phyloP scores from a whole-genome alignment of 2,113 vertebrate genomes.

The Apteryx owenii region DNA sequence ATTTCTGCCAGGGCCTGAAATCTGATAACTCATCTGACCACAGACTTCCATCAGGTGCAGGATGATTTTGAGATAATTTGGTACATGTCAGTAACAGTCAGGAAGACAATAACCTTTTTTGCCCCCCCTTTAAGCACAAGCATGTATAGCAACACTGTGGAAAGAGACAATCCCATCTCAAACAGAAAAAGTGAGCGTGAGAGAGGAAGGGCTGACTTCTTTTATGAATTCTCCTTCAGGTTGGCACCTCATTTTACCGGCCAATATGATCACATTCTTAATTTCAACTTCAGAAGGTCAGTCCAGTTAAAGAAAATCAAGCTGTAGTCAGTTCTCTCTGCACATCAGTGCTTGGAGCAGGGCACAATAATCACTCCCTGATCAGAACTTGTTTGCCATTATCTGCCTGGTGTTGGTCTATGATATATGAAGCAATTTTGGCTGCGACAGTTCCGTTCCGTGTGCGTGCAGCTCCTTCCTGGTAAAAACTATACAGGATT shows the following conservation, averaged over 20 bases:
- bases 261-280: not conserved
- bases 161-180: not conserved
- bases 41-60: not conserved
- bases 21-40: not conserved
- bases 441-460: conserved; percentile 51
- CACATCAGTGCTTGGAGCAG: conserved; percentile 31
- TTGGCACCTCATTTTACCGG: not conserved
- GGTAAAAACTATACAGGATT: conserved; percentile 27
- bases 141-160: not conserved
- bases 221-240: not conserved
- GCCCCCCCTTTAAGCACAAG: not conserved
- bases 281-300: conserved; percentile 41
- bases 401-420: conserved; percentile 61
- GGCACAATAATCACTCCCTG: conserved; percentile 63
- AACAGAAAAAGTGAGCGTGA: not conserved
- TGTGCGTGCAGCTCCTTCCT: conserved; percentile 17
- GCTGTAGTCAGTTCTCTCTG: not conserved
- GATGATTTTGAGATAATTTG: conserved; percentile 8
- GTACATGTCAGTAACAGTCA: not conserved
- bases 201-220: not conserved
- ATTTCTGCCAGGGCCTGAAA: not conserved
- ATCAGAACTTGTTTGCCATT: conserved; percentile 68
- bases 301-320: conserved; percentile 16
- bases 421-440: conserved; percentile 77
- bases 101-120: not conserved